Evolutionary conservation across 2,888 invertebrate species (phyloP).

Genomic region (Rhodophaea formosa): DNA sequence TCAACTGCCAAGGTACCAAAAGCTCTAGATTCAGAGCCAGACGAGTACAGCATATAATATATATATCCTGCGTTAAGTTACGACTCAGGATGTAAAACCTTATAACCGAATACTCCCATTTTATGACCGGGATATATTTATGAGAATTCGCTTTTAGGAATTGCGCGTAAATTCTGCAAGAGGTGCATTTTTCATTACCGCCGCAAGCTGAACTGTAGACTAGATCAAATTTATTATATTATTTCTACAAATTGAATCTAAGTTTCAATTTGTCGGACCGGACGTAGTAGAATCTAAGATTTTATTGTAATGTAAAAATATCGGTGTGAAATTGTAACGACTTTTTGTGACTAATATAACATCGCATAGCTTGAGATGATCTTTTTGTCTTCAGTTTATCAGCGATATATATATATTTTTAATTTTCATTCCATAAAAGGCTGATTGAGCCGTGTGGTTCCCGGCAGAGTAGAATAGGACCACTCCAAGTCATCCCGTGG

Average conservation of each 20-base stretch:
- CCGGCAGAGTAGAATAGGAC: too few species aligned
- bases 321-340: too few species aligned
- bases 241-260: background rate
- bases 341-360: too few species aligned
- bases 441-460: too few species aligned
- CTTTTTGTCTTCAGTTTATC: too few species aligned
- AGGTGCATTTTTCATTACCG: constrained; percentile 58
- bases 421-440: too few species aligned
- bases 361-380: too few species aligned
- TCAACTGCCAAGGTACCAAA: too few species aligned
- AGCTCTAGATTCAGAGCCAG: background rate
- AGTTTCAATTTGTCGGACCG: background rate
- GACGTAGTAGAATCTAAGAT: background rate
- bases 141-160: constrained; percentile 64
- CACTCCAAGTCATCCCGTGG: too few species aligned
- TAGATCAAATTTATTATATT: constrained; percentile 16
- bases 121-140: constrained; percentile 72
- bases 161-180: constrained; percentile 62
- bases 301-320: too few species aligned
- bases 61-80: constrained; percentile 39
- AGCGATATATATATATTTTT: too few species aligned
- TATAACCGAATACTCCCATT: constrained; percentile 66
- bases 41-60: background rate
- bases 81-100: constrained; percentile 61
- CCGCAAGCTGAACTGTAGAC: constrained; percentile 20